Evolutionary conservation across 2,888 invertebrate species (phyloP).

Genomic region (Drosophila incognita): DNA sequence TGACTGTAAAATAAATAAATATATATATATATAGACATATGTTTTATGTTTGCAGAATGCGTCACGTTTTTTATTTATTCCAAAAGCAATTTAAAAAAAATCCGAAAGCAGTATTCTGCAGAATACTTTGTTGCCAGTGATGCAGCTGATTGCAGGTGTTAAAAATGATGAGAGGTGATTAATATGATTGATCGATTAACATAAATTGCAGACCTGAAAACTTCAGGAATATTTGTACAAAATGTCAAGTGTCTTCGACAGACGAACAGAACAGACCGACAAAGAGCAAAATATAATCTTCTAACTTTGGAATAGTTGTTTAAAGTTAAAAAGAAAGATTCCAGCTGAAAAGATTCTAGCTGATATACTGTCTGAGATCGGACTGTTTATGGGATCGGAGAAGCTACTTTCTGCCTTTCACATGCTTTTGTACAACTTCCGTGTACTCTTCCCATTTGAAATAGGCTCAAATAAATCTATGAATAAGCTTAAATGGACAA

Average conservation of each 20-base stretch:
- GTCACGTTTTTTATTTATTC: not conserved
- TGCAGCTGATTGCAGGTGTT: not conserved
- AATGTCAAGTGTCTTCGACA: not conserved
- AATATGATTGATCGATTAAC: not conserved
- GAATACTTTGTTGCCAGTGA: not conserved
- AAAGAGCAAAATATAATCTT: not conserved
- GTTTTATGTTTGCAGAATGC: not conserved
- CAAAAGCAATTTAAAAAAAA: not conserved
- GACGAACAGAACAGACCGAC: too few species aligned
- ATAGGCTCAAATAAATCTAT: not conserved
- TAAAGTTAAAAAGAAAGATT: not conserved
- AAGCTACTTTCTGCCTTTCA: rapidly evolving
- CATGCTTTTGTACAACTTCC: not conserved
- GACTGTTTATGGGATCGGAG: not conserved
- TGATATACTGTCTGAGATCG: not conserved
- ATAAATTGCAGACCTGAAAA: not conserved
- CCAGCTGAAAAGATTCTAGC: not conserved
- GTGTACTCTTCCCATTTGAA: not conserved
- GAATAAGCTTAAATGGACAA: not conserved
- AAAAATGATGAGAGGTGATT: not conserved
- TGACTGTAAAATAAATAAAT: not conserved
- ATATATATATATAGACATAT: not conserved
- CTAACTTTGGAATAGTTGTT: not conserved
- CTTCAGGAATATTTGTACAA: not conserved
- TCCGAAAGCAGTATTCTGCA: not conserved